These are phyloP conservation scores for Drosophila incognita DNA, from an alignment of 2,888 invertebrate genomes.

Conservation along the genomic window DNA sequence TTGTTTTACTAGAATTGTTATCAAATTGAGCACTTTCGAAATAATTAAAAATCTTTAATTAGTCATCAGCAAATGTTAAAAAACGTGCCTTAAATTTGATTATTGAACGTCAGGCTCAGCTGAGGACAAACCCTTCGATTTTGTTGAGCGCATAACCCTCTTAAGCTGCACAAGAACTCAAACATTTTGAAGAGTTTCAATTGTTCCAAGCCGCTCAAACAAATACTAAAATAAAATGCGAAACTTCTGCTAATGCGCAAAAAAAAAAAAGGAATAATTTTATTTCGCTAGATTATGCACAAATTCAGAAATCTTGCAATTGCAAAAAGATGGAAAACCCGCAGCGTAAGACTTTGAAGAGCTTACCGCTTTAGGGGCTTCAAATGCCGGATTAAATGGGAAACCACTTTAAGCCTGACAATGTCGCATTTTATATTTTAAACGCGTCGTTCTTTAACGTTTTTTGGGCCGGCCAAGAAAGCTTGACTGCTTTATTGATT, in stretches of 20 bases:
- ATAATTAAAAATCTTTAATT: background rate
- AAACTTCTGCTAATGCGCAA: conserved; percentile 17
- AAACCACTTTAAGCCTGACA: conserved; percentile 20
- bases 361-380: background rate
- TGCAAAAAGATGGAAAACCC: background rate
- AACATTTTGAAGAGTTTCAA: conserved; percentile 69
- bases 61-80: rapidly evolving
- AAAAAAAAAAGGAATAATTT: conserved; percentile 6
- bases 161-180: conserved; percentile 40
- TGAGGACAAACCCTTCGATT: background rate
- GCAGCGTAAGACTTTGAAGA: background rate
- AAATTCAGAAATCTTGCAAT: background rate
- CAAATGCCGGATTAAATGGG: conserved; percentile 9
- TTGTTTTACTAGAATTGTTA: too few species aligned
- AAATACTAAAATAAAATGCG: conserved; percentile 53
- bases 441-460: conserved; percentile 47
- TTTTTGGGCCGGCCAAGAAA: conserved; percentile 32
- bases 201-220: conserved; percentile 20
- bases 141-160: background rate
- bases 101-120: background rate
- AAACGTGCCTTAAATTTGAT: background rate
- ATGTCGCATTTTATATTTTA: conserved; percentile 31
- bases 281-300: background rate
- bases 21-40: background rate
- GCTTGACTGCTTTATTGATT: conserved; percentile 47